Percentiles rank a stretch among this genome's conserved stretches.
Evolutionary conservation across 2,797 vertebrate genomes (phyloP).

Genomic region (Myotis vivesi): DNA sequence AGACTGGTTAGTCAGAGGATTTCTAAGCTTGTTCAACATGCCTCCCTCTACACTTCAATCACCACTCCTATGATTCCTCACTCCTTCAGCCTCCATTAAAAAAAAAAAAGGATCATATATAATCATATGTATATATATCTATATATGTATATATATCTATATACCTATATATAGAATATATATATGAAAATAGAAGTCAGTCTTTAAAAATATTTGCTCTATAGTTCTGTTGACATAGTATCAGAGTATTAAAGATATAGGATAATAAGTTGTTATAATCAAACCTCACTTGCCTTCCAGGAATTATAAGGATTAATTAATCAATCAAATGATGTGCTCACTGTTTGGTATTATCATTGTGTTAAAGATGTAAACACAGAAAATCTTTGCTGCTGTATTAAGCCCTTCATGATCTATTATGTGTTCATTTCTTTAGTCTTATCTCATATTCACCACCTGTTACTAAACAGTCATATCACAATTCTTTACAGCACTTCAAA

Average conservation of each 20-base stretch:
- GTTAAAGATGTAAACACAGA: not conserved
- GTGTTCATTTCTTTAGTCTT: not conserved
- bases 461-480: not conserved
- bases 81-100: not conserved
- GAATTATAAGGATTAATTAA: slow-evolving; percentile 39
- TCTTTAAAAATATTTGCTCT: slow-evolving; percentile 4
- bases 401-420: not conserved
- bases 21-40: slow-evolving; percentile 47
- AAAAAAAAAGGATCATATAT: not conserved
- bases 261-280: not conserved
- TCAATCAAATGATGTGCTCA: not conserved
- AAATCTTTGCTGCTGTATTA: not conserved
- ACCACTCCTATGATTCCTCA: not conserved
- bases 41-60: not conserved
- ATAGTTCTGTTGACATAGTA: slow-evolving; percentile 38
- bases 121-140: not conserved
- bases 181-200: not conserved
- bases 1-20: slow-evolving; percentile 72
- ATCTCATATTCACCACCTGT: not conserved
- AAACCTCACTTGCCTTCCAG: not conserved
- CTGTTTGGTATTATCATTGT: not conserved
- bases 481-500: slow-evolving; percentile 22
- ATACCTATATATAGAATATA: not conserved
- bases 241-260: not conserved
- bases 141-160: not conserved